A percentile compares a stretch with the other conserved stretches of the same genome.
phyloP scores from a whole-genome alignment of 2,888 invertebrate genomes.

The Agriopis aurantiaria region DNA sequence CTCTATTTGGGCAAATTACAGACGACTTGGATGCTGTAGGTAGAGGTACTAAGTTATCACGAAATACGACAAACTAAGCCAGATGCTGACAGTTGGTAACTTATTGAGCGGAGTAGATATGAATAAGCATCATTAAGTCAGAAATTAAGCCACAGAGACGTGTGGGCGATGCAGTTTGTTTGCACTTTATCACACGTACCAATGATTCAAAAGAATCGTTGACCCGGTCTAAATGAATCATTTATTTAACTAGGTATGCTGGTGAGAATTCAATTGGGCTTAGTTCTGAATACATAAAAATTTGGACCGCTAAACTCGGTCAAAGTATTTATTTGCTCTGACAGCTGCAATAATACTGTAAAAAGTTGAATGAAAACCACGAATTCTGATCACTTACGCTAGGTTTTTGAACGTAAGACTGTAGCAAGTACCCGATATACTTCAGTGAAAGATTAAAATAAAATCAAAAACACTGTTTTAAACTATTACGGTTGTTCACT shows the following conservation, averaged over 20 bases:
- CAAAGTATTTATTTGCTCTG: too few species aligned
- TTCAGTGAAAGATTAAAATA: too few species aligned
- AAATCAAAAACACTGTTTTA: too few species aligned
- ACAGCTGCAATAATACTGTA: too few species aligned
- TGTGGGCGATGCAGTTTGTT: conserved; percentile 27
- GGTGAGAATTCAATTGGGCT: background rate
- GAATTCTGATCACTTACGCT: too few species aligned
- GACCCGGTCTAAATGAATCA: conserved; percentile 23
- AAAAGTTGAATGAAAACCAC: too few species aligned
- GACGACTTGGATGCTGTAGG: background rate
- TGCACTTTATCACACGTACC: conserved; percentile 9
- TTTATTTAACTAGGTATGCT: conserved; percentile 6
- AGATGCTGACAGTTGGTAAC: background rate
- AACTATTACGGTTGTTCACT: too few species aligned
- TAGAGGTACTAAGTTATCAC: conserved; percentile 1
- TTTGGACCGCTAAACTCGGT: too few species aligned
- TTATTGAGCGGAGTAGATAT: conserved; percentile 2
- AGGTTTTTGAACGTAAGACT: too few species aligned
- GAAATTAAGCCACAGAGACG: conserved; percentile 24
- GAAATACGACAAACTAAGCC: background rate
- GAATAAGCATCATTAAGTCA: conserved; percentile 22
- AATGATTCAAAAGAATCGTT: conserved; percentile 26
- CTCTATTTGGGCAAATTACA: too few species aligned
- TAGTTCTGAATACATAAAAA: background rate
- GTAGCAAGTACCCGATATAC: too few species aligned